Base-by-base conservation (phyloP, 2,113 vertebrate species). In the Misgurnus anguillicaudatus region DNA sequence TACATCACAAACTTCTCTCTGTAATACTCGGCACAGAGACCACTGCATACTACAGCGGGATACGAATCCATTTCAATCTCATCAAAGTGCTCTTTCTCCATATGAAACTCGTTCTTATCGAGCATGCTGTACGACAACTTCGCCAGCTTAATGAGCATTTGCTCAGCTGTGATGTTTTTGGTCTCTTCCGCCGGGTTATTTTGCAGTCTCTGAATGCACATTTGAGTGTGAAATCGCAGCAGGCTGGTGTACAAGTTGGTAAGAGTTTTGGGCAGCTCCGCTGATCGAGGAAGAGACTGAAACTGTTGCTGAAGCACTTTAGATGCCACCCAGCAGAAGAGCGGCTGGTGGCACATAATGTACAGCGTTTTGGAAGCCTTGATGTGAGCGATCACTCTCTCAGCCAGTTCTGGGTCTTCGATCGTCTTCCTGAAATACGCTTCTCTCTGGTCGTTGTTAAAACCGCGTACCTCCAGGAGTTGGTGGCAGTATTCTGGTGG, bases 291-390 rank as follows among this genome's bases (percentile, higher is more conserved):
- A 9, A 45, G 47, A 39, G 73, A 48, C 5, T 9, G 75, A 45
- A 90, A 88, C 2, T 81, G 0, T 6, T 2, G 67, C 79, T 86
- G 75, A 13, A 84, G 85, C 75, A 88, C 82, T 13, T 81, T 58
- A 1, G 85, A 86, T 65, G 90, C 80, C 55, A 92, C 62, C 8
- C 87, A 88, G 85, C 90, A 92, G 79, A 93, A 93, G 76, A 90
- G 39, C 0, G 92, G 92, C 69, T 90, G 77, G 75, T 92, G 87
- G 82, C 92, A 93, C 92, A 93, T 92, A 74, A 90, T 85, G 69
- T 82, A 78, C 16, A 93, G 79, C 3, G 89, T 91, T 74, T 81
- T 89, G 31, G 55, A 63, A 4, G 90, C 89, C 13, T 78, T 85
- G 53, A 91, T 21, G 0, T 90, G 78, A 3, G 41, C 66, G 3